Conservation (phyloP, 1,140 invertebrate genomes). For the Zaprionus capensis region DNA sequence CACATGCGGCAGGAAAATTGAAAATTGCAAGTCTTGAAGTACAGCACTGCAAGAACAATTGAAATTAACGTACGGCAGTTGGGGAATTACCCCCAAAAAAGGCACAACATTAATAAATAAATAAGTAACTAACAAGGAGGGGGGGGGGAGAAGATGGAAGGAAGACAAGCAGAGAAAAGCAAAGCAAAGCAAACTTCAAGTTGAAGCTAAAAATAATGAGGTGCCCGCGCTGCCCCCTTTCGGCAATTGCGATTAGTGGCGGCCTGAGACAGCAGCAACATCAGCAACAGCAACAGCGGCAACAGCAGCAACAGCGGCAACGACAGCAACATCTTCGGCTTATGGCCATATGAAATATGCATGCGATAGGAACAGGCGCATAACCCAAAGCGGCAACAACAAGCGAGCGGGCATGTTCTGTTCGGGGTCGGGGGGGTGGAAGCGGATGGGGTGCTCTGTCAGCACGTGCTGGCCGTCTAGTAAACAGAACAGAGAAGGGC, state of each 20-base stretch:
- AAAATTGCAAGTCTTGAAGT: constrained; percentile 45
- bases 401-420: background rate
- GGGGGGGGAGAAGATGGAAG: background rate
- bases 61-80: constrained; percentile 45
- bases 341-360: constrained; percentile 51
- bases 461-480: constrained; percentile 55
- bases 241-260: constrained; percentile 53
- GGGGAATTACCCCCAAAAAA: constrained; percentile 27
- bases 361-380: constrained; percentile 40
- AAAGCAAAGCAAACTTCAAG: constrained; percentile 20
- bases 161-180: background rate
- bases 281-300: constrained; percentile 13
- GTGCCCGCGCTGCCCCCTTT: constrained; percentile 27
- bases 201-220: constrained; percentile 48
- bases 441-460: constrained; percentile 41
- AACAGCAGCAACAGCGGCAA: background rate
- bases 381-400: constrained; percentile 32
- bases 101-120: constrained; percentile 27
- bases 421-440: constrained; percentile 15
- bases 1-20: constrained; percentile 32
- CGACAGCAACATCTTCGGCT: constrained; percentile 23
- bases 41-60: constrained; percentile 31
- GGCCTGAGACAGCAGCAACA: constrained; percentile 23
- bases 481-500: constrained; percentile 39
- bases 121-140: constrained; percentile 21